A percentile compares a stretch with the other conserved stretches of the same genome.
Conservation (phyloP, 2,888 invertebrate genomes). For the Ophion costatus region DNA sequence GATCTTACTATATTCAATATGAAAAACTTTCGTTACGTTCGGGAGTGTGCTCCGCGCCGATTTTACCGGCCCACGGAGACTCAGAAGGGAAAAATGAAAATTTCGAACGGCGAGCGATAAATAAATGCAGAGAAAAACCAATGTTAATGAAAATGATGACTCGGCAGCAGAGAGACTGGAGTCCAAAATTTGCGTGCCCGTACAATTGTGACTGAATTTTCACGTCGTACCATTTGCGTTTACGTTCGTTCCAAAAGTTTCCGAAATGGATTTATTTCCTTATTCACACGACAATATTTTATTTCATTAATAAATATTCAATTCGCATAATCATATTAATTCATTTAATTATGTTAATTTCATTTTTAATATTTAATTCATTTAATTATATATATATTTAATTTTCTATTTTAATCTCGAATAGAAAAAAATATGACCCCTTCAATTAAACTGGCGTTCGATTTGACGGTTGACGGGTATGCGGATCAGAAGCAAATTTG, state of each 20-base stretch:
- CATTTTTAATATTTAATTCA: too few species aligned
- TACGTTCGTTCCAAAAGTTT: not conserved
- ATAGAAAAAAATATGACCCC: too few species aligned
- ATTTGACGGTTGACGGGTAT: too few species aligned
- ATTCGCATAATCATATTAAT: not conserved
- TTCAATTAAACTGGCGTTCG: too few species aligned
- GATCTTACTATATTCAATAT: slow-evolving; percentile 31
- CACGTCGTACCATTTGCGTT: not conserved
- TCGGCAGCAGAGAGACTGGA: not conserved
- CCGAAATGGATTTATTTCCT: not conserved
- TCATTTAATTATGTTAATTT: too few species aligned
- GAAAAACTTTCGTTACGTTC: slow-evolving; percentile 66
- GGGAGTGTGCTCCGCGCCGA: slow-evolving; percentile 56
- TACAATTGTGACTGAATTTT: too few species aligned
- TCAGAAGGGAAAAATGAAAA: slow-evolving; percentile 17
- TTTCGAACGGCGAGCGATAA: slow-evolving; percentile 13
- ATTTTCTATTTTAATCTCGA: not conserved
- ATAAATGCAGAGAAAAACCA: slow-evolving; percentile 4
- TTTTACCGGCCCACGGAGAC: slow-evolving; percentile 44
- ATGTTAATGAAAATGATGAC: not conserved
- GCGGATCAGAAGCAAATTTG: too few species aligned
- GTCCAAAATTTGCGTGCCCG: not conserved
- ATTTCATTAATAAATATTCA: not conserved
- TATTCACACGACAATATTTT: not conserved
- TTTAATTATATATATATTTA: too few species aligned